These are phyloP conservation scores for Phocoena phocoena DNA, from an alignment of 2,113 vertebrate species.

Conservation along the genomic window DNA sequence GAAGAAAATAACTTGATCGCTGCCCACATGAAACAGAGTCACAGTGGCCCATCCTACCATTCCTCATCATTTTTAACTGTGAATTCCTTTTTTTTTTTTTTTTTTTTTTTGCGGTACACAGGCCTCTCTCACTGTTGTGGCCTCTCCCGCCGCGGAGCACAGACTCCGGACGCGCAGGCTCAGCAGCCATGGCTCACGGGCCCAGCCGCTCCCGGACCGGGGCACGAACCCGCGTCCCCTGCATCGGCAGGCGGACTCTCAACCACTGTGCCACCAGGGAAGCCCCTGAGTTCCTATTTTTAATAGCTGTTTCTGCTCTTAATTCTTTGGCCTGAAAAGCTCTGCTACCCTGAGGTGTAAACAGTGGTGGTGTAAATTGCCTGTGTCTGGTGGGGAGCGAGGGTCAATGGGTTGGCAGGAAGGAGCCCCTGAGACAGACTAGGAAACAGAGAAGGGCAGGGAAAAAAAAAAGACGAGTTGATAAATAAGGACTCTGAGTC, in stretches of 20 bases:
- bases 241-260: no score
- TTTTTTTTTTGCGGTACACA: no score
- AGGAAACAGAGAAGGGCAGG: no score
- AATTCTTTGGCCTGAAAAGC: conserved; percentile 45
- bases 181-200: no score
- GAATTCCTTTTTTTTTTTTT: conserved; percentile 29
- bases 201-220: no score
- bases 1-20: not conserved
- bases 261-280: no score
- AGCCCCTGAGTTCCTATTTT: conserved; percentile 14
- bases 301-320: not conserved
- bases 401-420: conserved; percentile 52
- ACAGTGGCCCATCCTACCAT: not conserved
- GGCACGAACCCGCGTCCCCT: no score
- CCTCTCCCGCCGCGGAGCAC: no score
- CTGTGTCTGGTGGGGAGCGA: conserved; percentile 25
- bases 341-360: conserved; percentile 41
- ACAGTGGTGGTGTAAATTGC: conserved; percentile 37
- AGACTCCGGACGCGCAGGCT: no score
- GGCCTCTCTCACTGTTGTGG: no score
- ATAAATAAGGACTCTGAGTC: conserved; percentile 63
- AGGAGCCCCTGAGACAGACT: conserved; percentile 52
- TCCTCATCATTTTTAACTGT: conserved; percentile 35
- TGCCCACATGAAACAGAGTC: not conserved
- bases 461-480: no score